Base-by-base conservation (phyloP, 2,113 vertebrate genomes). In the Abramis brama region DNA sequence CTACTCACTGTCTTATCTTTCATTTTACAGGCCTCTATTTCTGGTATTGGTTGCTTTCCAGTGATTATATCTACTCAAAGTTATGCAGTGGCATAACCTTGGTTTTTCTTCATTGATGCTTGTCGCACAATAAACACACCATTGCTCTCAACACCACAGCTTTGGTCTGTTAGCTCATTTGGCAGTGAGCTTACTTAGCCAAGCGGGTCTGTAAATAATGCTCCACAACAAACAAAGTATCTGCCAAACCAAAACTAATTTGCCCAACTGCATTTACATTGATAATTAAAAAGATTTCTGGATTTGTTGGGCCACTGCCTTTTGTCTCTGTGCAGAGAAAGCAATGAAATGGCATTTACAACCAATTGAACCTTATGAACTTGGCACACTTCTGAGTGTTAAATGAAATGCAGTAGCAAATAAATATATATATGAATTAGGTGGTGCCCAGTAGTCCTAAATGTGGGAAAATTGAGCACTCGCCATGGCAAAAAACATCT, bases 1-100 rank as follows among this genome's bases (percentile, higher is more conserved):
- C 89, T 92, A 91, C 93, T 85, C 91, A 45, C 87, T 76, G 87
- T 39, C 86, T 93, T 94, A 94, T 95, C 94, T 91, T 86, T 86
- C 79, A 75, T 88, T 86, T 89, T 64, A 86, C 93, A 94, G 93
- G 92, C 91, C 87, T 76, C 86, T 91, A 84, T 87, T 88, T 86
- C 87, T 91, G 91, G 91, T 92, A 92, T 45, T 30, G 84, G 83
- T 84, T 25, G 33, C 68, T 82, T 86, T 86, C 83, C 86, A 81
- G 91, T 91, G 92, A 93, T 93, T 93, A 91, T 85, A 93, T 90
- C 86, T 90, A 88, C 86, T 93, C 55, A 90, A 88, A 91, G 81
- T 85, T 85, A 39, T 66, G 80, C 90, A 80, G 47, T 82, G 80
- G 73, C 81, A 88, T 88, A 85, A 88, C 89, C 89, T 79, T 90